Percentiles rank a stretch among this genome's conserved stretches.
Evolutionary conservation across 2,797 vertebrate species (phyloP).

Genomic region (Champsocephalus esox): DNA sequence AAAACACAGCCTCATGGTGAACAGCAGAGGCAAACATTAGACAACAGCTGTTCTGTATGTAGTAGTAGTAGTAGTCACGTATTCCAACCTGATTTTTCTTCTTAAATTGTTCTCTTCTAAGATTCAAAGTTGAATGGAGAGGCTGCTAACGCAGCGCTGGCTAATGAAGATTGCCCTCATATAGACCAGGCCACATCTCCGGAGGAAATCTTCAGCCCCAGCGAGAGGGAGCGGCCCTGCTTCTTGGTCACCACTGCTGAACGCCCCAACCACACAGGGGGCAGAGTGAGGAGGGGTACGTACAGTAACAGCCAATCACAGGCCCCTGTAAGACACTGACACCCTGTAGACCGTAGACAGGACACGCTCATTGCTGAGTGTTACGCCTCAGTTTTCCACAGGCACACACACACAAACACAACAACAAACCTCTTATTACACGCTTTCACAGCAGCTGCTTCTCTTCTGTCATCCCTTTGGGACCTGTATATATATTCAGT

Average conservation of each 20-base stretch:
- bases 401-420: constrained; percentile 32
- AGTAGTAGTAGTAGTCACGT: no score
- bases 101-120: constrained; percentile 69
- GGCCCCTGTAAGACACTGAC: constrained; percentile 80
- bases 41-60: constrained; percentile 3
- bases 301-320: constrained; percentile 89
- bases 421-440: constrained; percentile 54
- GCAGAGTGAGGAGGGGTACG: constrained; percentile 99
- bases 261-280: constrained; percentile 96
- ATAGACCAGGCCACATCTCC: constrained; percentile 99
- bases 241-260: constrained; percentile 99
- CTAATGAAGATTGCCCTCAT: constrained; percentile 99
- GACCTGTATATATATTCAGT: constrained; percentile 68
- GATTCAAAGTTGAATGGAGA: constrained; percentile 99
- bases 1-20: no score
- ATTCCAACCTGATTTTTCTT: constrained; percentile 27
- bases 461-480: constrained; percentile 57
- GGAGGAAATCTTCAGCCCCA: constrained; percentile 98
- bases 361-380: constrained; percentile 62
- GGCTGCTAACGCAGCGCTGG: constrained; percentile 97
- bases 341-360: constrained; percentile 70
- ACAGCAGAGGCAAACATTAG: constrained; percentile 31
- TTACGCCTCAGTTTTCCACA: constrained; percentile 63
- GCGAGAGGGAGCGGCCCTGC: constrained; percentile 97
- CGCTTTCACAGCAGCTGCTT: constrained; percentile 61